phyloP scores from a whole-genome alignment of 2,113 vertebrate species.

The Lontra canadensis region DNA sequence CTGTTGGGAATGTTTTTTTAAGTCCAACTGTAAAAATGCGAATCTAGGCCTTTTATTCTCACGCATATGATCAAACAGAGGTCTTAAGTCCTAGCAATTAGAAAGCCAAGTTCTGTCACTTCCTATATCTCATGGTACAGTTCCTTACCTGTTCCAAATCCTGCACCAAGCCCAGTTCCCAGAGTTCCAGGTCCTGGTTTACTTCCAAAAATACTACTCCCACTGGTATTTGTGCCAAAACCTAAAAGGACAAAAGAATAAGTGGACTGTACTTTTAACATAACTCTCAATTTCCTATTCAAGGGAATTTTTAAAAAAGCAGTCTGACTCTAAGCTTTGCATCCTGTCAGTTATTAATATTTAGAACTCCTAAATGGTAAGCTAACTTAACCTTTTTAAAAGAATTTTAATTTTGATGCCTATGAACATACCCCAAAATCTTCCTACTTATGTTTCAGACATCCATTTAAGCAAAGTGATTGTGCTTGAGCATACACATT shows the following conservation, averaged over 20 bases:
- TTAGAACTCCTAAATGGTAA: constrained; percentile 33
- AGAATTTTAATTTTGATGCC: background rate
- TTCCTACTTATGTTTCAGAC: background rate
- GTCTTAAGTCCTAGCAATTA: background rate
- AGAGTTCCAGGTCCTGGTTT: constrained; percentile 91
- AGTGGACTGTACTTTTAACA: constrained; percentile 32
- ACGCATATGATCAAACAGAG: background rate
- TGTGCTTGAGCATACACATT: constrained; percentile 16
- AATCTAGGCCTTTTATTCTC: constrained; percentile 11
- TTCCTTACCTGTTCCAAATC: constrained; percentile 92
- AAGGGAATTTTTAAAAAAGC: constrained; percentile 35
- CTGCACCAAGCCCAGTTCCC: constrained; percentile 90
- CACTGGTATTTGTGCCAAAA: constrained; percentile 89
- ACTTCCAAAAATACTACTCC: constrained; percentile 92
- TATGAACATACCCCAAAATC: background rate
- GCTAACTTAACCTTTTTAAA: background rate
- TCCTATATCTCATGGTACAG: background rate
- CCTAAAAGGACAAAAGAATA: constrained; percentile 82
- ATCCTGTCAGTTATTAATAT: constrained; percentile 18
- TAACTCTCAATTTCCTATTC: constrained; percentile 15
- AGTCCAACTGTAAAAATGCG: constrained; percentile 29
- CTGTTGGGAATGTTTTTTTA: background rate
- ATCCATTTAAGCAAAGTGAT: constrained; percentile 33
- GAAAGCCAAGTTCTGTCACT: background rate
- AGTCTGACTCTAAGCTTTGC: background rate